Evolutionary conservation across 2,888 invertebrate species (phyloP).

Genomic region (Pollenia amentaria): DNA sequence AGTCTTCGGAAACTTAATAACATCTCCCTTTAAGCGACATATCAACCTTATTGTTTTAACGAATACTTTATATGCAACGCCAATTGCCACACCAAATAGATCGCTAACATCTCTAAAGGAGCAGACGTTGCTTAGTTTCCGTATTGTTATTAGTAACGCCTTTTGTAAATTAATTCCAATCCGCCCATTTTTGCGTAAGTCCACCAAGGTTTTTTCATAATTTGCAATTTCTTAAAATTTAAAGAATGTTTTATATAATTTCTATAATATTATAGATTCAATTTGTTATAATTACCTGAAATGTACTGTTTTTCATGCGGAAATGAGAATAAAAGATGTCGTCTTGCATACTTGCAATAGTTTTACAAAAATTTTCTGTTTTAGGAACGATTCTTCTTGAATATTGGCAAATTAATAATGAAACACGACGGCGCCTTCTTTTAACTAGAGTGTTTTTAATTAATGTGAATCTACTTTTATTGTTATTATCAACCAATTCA

Average conservation of each 20-base stretch:
- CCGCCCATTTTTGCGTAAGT: constrained; percentile 2
- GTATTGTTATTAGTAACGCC: constrained; percentile 30
- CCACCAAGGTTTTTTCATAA: constrained; percentile 23
- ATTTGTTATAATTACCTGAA: constrained; percentile 25
- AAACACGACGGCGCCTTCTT: constrained; percentile 37
- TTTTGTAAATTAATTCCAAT: constrained; percentile 36
- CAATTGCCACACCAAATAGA: constrained; percentile 27
- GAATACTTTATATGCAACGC: too few species aligned
- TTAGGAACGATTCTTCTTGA: constrained; percentile 37
- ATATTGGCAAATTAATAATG: constrained; percentile 12
- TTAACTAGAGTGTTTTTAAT: constrained; percentile 52
- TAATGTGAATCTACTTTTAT: neutral
- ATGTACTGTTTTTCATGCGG: constrained; percentile 48
- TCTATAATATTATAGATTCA: constrained; percentile 7
- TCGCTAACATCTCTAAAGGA: constrained; percentile 45
- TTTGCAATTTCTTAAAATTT: constrained; percentile 29
- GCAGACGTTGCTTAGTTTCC: constrained; percentile 40
- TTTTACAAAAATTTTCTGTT: constrained; percentile 34
- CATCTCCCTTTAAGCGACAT: constrained; percentile 44
- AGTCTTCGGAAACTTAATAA: constrained; percentile 53
- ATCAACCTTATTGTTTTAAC: too few species aligned
- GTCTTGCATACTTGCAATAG: constrained; percentile 36
- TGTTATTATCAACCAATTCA: constrained; percentile 17
- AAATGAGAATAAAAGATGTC: constrained; percentile 50
- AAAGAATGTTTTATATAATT: constrained; percentile 14